Evolutionary conservation across 2,113 vertebrate genomes (phyloP), one percentile per base, ranked within the genome.

Genomic region (Gadus macrocephalus): DNA sequence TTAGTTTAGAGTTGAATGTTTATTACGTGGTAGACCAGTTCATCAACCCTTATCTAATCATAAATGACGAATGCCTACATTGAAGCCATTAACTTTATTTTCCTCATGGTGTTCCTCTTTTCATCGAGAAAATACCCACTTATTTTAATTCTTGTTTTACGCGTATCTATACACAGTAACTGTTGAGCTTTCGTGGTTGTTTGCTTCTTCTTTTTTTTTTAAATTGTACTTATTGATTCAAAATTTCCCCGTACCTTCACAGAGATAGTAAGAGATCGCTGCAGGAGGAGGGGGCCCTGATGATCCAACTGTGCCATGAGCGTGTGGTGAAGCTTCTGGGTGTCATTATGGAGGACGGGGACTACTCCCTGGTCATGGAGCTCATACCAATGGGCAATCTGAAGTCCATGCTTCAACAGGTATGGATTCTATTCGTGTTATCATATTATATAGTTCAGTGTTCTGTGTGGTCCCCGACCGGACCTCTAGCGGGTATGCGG

Each of bases 311-410:
- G 77, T 92, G 90, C 68, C 96, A 98, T 0, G 81, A 91, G 1
- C 92, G 95, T 0, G 93, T 98, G 71, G 95, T 98, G 27, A 95
- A 93, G 81, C 79, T 98, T 42, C 90, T 98, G 64, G 96, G 97
- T 4, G 66, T 98, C 67, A 92, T 99, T 80, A 79, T 98, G 73
- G 96, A 98, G 80, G 95, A 97, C 0, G 89, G 92, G 27, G 94
- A 94, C 76, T 96, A 96, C 80, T 95, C 95, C 0, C 90, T 99
- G 8, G 95, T 99, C 42, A 96, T 98, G 92, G 96, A 99, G 62
- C 95, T 94, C 42, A 91, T 98, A 79, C 86, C 93, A 53, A 93
- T 91, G 72, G 96, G 96, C 0, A 95, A 96, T 87, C 89, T 99
- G 69, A 86, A 95, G 86, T 87, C 77, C n/a, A 93, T 98, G 90